Percentiles rank a stretch among this genome's conserved stretches.
phyloP scores from a whole-genome alignment of 2,797 vertebrate species.

The Rhadinocentrus ornatus region DNA sequence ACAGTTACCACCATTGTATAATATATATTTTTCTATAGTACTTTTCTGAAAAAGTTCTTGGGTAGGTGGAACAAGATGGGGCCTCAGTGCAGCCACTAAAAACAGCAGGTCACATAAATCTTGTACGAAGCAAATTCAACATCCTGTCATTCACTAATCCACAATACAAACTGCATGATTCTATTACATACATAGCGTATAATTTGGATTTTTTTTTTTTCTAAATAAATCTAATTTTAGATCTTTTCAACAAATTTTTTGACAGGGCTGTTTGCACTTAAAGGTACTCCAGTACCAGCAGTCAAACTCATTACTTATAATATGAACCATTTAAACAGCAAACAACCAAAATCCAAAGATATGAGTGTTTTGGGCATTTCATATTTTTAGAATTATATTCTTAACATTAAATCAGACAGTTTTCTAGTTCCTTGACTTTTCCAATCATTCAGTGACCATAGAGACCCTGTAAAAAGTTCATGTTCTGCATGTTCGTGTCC shows the following conservation, averaged over 20 bases:
- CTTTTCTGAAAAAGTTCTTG: slow-evolving; percentile 68
- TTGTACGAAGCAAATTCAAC: not conserved
- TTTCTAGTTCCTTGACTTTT: slow-evolving; percentile 23
- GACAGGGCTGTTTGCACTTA: slow-evolving; percentile 14
- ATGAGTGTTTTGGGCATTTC: slow-evolving; percentile 20
- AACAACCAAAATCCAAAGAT: not conserved
- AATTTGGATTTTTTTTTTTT: slow-evolving; percentile 1
- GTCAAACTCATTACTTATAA: slow-evolving; percentile 10
- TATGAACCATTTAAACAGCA: not conserved
- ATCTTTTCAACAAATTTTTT: slow-evolving; percentile 18
- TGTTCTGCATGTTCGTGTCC: slow-evolving; percentile 65
- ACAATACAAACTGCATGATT: slow-evolving; percentile 1
- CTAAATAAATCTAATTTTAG: not conserved
- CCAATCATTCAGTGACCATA: slow-evolving; percentile 27
- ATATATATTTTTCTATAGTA: slow-evolving; percentile 72
- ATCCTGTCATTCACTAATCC: not conserved
- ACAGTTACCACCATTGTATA: slow-evolving; percentile 76
- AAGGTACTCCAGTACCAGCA: slow-evolving; percentile 1
- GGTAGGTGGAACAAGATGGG: slow-evolving; percentile 55
- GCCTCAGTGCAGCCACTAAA: slow-evolving; percentile 61
- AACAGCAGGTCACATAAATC: slow-evolving; percentile 45
- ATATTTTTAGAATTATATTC: not conserved
- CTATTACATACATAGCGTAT: not conserved
- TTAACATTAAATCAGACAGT: slow-evolving; percentile 18
- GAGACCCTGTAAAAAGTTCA: slow-evolving; percentile 56